phyloP scores from a whole-genome alignment of 2,113 vertebrate genomes.

The western clawed frog (Xenopus tropicalis) region DNA sequence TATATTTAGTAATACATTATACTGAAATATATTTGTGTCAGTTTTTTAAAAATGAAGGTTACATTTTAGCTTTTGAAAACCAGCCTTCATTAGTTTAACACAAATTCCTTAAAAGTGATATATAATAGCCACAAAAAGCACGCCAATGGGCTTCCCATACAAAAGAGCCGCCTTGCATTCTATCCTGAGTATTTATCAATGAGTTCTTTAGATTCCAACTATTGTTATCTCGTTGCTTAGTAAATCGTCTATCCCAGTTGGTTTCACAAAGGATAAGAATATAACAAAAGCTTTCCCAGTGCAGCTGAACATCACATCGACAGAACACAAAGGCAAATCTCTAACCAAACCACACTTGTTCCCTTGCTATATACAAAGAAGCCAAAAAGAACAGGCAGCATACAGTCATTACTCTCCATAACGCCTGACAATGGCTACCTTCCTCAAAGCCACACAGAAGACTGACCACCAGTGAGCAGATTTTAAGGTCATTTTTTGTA shows the following conservation, averaged over 20 bases:
- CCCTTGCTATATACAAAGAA: not conserved
- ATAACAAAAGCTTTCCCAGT: slow-evolving; percentile 29
- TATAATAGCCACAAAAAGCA: slow-evolving; percentile 29
- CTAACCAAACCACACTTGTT: not conserved
- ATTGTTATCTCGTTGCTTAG: slow-evolving; percentile 65
- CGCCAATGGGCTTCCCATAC: slow-evolving; percentile 55
- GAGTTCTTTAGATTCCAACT: slow-evolving; percentile 66
- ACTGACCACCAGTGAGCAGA: too few relatives aligned
- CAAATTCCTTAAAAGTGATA: not conserved
- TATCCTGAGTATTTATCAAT: slow-evolving; percentile 61
- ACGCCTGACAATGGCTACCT: too few relatives aligned
- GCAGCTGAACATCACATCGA: slow-evolving; percentile 47
- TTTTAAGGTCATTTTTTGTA: too few relatives aligned
- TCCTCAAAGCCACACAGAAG: too few relatives aligned
- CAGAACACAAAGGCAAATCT: slow-evolving; percentile 30
- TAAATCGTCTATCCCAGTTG: slow-evolving; percentile 50
- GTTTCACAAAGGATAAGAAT: slow-evolving; percentile 52
- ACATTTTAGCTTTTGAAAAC: too few relatives aligned
- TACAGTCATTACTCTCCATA: not conserved
- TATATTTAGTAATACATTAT: too few relatives aligned
- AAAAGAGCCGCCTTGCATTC: slow-evolving; percentile 58
- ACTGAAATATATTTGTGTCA: too few relatives aligned
- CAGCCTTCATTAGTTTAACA: too few relatives aligned
- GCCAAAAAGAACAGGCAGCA: slow-evolving; percentile 7
- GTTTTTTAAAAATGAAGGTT: too few relatives aligned